Base-by-base conservation (phyloP, 1,140 invertebrate species). In the Octopus sinensis region DNA sequence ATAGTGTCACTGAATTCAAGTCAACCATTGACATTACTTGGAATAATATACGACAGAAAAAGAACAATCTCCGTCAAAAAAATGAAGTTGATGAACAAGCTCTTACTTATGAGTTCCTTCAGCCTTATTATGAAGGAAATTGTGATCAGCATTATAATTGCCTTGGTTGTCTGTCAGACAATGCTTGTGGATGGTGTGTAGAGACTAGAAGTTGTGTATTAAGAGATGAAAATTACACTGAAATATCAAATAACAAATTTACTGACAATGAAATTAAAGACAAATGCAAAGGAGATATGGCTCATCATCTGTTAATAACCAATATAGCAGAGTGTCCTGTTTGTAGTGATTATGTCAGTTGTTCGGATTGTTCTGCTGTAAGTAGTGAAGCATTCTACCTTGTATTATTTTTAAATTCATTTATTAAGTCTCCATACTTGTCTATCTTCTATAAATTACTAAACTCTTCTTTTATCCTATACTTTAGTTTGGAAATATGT, bases 61-160 rank as follows among this genome's bases (percentile, higher is more conserved):
- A 78, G 52, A 78, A 54, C 77, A 53, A 9, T 4, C 6, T 53
- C 30, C 30, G 30, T 43, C 76, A 78, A 1, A 79, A 79, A 43
- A 68, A 68, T 43, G 30, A 79, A 68, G 43, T 43, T 13, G 52
- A 52, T 77, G 76, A 83, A 62, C 84, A 94, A 92, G 93, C 94
- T 1, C 96, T 97, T 83, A 96, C 95, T 0, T 95, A 96, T 83
- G 95, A 97, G 86, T 96, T 96, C 88, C 89, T 98, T 51, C 96
- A 97, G 88, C 96, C 96, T 0, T 97, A 94, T 83, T 83, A 84
- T 52, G 81, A 79, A 56, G 86, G 85, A 10, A 92, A 93, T n/a
- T 98, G 97, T 87, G 88, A 90, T 0, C 91, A 93, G 43, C 96
- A 97, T 86, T 93, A 91, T 77, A 98, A 95, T 87, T 98, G 97